Conservation (phyloP, 2,888 invertebrate genomes). For the Oscheius sp. region DNA sequence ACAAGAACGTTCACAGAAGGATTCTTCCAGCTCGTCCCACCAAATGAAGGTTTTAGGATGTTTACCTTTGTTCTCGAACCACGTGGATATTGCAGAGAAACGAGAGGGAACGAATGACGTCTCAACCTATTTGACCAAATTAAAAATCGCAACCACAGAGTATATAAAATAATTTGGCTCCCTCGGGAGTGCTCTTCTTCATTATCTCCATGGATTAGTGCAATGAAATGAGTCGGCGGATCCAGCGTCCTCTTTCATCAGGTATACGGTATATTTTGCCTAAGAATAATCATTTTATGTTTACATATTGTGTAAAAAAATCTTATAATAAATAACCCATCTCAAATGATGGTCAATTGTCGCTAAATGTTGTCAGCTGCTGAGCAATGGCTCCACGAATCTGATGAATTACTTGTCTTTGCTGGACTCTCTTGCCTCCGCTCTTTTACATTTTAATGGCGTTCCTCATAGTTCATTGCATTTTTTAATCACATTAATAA, state of each 20-base stretch:
- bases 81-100: conserved; percentile 15
- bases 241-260: conserved; percentile 16
- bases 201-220: conserved; percentile 15
- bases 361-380: conserved; percentile 13
- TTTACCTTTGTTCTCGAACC: conserved; percentile 1
- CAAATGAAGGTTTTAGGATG: not conserved
- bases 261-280: conserved; percentile 1
- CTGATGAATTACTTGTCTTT: conserved; percentile 14
- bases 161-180: conserved; percentile 11
- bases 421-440: not conserved
- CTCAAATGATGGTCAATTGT: not conserved
- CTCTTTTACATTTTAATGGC: not conserved
- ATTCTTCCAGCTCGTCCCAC: not conserved
- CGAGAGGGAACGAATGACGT: too few relatives aligned
- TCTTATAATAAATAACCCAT: too few relatives aligned
- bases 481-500: not conserved
- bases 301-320: not conserved
- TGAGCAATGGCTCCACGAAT: conserved; percentile 8
- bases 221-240: conserved; percentile 15
- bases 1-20: too few relatives aligned
- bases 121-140: not conserved
- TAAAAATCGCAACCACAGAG: conserved; percentile 9
- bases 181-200: conserved; percentile 6
- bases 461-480: not conserved
- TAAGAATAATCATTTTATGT: not conserved